Evolutionary conservation across 2,113 vertebrate species (phyloP).

Genomic region (Corapipo altera): DNA sequence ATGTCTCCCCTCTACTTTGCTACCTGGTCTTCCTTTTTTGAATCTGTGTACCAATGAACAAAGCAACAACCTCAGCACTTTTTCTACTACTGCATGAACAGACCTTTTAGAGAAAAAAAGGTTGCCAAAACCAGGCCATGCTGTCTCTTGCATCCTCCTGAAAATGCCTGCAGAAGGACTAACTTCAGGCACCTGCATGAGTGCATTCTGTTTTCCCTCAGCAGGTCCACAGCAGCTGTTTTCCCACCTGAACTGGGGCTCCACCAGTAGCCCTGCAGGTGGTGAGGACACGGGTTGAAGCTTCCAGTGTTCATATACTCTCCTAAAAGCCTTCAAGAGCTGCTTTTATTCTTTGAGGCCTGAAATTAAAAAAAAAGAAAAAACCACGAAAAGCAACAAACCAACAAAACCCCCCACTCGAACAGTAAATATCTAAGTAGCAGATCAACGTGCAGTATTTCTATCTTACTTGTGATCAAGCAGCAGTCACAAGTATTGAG

Average conservation of each 20-base stretch:
- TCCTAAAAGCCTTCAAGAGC: neutral
- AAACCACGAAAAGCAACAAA: neutral
- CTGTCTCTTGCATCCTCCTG: neutral
- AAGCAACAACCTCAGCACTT: neutral
- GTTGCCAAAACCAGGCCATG: neutral
- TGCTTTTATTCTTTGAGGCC: neutral
- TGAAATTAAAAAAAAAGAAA: neutral
- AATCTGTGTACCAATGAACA: accelerated
- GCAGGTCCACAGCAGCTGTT: neutral
- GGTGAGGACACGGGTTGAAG: neutral
- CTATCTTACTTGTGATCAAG: neutral
- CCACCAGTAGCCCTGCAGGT: neutral
- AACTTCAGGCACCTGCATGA: neutral
- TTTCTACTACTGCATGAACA: neutral
- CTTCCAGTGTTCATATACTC: neutral
- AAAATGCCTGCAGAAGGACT: neutral
- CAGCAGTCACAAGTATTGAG: no score
- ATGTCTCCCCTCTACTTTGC: neutral
- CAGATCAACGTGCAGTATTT: neutral
- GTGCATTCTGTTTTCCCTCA: neutral
- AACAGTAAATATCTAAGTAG: neutral
- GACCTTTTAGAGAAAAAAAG: neutral
- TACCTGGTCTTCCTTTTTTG: neutral
- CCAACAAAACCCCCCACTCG: no score
- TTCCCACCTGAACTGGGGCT: neutral